These are phyloP conservation scores for Zaprionus lachaisei DNA, from an alignment of 1,140 invertebrate genomes.

Conservation along the genomic window DNA sequence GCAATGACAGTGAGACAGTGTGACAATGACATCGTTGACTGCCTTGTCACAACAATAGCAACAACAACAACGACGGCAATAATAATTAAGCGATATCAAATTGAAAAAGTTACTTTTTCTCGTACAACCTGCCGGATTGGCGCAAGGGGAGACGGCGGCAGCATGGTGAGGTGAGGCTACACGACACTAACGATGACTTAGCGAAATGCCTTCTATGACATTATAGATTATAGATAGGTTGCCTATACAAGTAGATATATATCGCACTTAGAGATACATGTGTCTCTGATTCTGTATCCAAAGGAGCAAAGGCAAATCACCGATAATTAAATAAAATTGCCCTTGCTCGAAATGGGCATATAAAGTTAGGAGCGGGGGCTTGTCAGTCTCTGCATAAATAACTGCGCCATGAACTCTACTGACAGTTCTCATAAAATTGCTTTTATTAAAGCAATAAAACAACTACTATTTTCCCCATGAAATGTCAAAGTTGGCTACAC, in stretches of 20 bases:
- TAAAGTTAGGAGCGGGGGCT: not conserved
- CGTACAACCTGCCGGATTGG: slow-evolving; percentile 46
- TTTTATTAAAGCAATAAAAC: slow-evolving; percentile 48
- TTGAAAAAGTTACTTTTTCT: slow-evolving; percentile 75
- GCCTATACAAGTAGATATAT: slow-evolving; percentile 22
- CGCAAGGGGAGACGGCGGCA: too few relatives aligned
- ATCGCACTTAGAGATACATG: not conserved
- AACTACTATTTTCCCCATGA: slow-evolving; percentile 51
- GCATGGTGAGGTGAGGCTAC: not conserved
- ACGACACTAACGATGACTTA: slow-evolving; percentile 55
- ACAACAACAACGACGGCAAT: slow-evolving; percentile 56
- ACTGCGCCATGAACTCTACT: slow-evolving; percentile 28
- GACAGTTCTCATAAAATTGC: slow-evolving; percentile 44
- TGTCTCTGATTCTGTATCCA: slow-evolving; percentile 2
- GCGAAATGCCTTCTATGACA: slow-evolving; percentile 48
- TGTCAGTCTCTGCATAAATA: slow-evolving; percentile 40
- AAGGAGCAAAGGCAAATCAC: slow-evolving; percentile 55
- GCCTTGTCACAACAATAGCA: slow-evolving; percentile 68
- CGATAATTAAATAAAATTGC: slow-evolving; percentile 74
- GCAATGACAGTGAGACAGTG: slow-evolving; percentile 49
- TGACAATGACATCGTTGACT: slow-evolving; percentile 75
- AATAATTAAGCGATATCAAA: slow-evolving; percentile 80
- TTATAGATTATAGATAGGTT: slow-evolving; percentile 57
- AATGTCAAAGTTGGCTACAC: slow-evolving; percentile 53
- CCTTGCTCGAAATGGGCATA: slow-evolving; percentile 32